Base-by-base conservation (phyloP, 2,888 invertebrate genomes). In the Phyllotreta cruciferae region DNA sequence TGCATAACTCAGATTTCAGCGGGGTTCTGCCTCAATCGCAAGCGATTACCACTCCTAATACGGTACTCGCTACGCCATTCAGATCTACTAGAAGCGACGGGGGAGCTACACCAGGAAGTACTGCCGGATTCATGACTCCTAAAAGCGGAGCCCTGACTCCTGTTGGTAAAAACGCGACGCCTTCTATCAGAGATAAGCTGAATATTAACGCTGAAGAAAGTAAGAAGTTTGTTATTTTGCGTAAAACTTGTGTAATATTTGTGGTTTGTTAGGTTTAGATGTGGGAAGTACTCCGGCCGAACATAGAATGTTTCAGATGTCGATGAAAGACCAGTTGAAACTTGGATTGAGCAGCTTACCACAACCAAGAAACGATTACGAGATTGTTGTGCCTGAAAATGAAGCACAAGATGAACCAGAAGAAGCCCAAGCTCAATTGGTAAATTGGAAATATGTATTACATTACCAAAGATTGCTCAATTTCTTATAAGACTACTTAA, bases 331-430 rank as follows among this genome's bases (percentile, higher is more conserved):
- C 57, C 88, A 91, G 58, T 85, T 97, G 14, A 88, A 90, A 45
- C 86, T 87, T 67, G 92, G 93, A 0, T 83, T 98, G 34, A 89
- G 90, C 24, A 83, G 89, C 0, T 83, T 99, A 62, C 99, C 99
- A 1, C 82, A 88, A 1, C 98, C 99, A 0, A 91, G 92, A 72
- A 98, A 99, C 79, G 98, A 99, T 82, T 99, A 96, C 80, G 98
- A 99, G 83, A 97, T 98, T 75, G 97, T 98, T 44, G 93, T 98
- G 9, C 97, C 98, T 0, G 96, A 96, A 66, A 87, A 89, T 57
- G 91, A 91, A 57, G 85, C 84, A 53, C 83, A 84, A 10, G 82
- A 82, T 1, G 11, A 79, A 47, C 83, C 85, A 61, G 82, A 83
- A 64, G 73, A 80, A 39, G 67, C 70, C 1, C 71, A 70, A 41